Evolutionary conservation across 2,113 vertebrate species (phyloP).

Genomic region (Manacus vitellinus): DNA sequence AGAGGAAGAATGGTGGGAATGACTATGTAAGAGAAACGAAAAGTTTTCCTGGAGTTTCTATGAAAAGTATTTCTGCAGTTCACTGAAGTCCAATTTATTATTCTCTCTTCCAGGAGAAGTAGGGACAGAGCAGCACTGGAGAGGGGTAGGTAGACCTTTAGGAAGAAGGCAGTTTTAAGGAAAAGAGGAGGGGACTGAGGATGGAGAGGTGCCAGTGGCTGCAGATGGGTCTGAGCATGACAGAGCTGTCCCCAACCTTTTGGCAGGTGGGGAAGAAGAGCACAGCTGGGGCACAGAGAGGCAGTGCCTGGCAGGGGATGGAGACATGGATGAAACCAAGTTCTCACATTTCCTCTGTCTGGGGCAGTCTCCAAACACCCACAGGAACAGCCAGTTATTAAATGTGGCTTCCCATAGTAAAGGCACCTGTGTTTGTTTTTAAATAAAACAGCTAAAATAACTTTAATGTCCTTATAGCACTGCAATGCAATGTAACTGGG

Average conservation of each 20-base stretch:
- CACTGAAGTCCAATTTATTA: not conserved
- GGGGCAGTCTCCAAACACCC: not conserved
- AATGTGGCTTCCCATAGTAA: not conserved
- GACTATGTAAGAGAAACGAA: not conserved
- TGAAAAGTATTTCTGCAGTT: not conserved
- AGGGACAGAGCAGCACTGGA: not conserved
- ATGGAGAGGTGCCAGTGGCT: not conserved
- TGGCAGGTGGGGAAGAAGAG: not conserved
- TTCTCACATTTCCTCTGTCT: not conserved
- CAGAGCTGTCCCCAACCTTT: not conserved
- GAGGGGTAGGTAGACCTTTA: not conserved
- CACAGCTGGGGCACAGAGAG: not conserved
- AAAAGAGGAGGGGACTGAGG: not conserved
- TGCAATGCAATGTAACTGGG: fast-evolving
- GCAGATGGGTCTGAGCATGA: not conserved
- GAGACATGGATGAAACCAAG: fast-evolving
- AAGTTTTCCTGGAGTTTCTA: not conserved
- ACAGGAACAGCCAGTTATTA: not conserved
- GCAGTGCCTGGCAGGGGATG: not conserved
- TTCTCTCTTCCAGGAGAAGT: not conserved
- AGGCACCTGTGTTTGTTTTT: not conserved
- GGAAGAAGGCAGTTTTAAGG: not conserved
- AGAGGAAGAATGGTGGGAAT: not conserved
- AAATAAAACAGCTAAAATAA: not conserved
- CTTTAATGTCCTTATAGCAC: not conserved